These are phyloP conservation scores for Notolepis coatsorum DNA, from an alignment of 2,797 vertebrate species.

Conservation along the genomic window DNA sequence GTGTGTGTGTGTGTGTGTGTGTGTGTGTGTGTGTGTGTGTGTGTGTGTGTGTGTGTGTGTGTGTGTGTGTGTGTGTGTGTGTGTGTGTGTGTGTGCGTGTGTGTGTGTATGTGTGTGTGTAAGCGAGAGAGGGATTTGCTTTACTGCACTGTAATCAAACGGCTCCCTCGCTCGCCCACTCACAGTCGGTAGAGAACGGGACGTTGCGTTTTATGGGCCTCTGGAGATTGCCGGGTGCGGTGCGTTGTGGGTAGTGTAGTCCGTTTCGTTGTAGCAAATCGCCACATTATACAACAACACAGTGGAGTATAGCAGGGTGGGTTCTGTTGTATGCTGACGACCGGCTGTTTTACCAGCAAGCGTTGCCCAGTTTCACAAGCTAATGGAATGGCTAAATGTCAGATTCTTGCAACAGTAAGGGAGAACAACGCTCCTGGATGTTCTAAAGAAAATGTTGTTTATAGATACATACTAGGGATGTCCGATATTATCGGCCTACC, in stretches of 20 bases:
- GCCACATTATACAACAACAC: no score
- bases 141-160: conserved; percentile 69
- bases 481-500: no score
- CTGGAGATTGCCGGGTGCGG: conserved; percentile 21
- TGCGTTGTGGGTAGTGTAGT: conserved; percentile 54
- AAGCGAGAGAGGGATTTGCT: conserved; percentile 36
- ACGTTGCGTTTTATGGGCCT: conserved; percentile 46
- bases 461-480: no score
- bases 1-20: background rate
- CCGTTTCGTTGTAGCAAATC: no score
- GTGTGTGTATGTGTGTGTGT: conserved; percentile 30
- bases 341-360: background rate
- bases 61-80: conserved; percentile 4
- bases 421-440: background rate
- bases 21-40: background rate
- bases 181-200: conserved; percentile 39
- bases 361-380: conserved; percentile 3
- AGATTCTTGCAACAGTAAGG: background rate
- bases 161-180: conserved; percentile 35
- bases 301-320: no score
- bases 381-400: background rate
- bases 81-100: background rate
- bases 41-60: background rate
- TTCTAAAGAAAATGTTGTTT: background rate
- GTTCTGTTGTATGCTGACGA: background rate